Conservation (phyloP, 37 sponge, comb jelly and placozoan genomes). For the Eunapius fragilis region DNA sequence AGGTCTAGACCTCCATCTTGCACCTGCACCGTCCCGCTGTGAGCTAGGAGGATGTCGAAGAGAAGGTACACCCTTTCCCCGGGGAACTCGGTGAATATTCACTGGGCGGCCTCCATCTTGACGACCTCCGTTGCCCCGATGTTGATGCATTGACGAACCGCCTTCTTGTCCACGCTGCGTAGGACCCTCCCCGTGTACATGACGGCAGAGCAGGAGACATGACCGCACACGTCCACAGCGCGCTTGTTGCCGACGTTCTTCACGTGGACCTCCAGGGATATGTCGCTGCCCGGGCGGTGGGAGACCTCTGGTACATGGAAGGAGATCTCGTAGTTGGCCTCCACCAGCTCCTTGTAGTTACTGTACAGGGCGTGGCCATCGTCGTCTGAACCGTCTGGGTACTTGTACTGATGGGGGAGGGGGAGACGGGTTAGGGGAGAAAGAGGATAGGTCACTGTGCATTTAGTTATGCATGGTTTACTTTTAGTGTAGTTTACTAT, state of each 20-base stretch:
- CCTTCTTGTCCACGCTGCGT: neutral
- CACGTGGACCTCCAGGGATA: constrained; percentile 16
- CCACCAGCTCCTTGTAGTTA: constrained; percentile 18
- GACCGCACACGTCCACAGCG: neutral
- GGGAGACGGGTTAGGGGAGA: too few relatives aligned
- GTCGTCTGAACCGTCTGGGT: constrained; percentile 69
- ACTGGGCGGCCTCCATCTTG: constrained; percentile 9
- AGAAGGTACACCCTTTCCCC: constrained; percentile 41
- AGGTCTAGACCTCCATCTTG: constrained; percentile 10
- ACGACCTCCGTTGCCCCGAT: constrained; percentile 19
- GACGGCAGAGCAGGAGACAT: constrained; percentile 11
- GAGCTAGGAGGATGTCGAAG: constrained; percentile 27
- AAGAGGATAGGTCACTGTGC: neutral
- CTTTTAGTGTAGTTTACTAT: too few relatives aligned
- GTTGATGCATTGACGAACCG: neutral
- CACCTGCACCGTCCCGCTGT: constrained; percentile 27
- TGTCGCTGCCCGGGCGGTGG: constrained; percentile 21
- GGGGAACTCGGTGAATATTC: constrained; percentile 28
- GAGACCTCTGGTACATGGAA: constrained; percentile 18
- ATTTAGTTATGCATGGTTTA: too few relatives aligned
- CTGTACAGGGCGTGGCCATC: constrained; percentile 75
- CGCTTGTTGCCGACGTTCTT: neutral
- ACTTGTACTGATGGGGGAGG: constrained; percentile 71
- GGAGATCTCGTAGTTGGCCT: constrained; percentile 32
- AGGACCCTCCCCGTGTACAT: constrained; percentile 16